Conservation (phyloP, 2,797 vertebrate species). For the Microchirus variegatus region DNA sequence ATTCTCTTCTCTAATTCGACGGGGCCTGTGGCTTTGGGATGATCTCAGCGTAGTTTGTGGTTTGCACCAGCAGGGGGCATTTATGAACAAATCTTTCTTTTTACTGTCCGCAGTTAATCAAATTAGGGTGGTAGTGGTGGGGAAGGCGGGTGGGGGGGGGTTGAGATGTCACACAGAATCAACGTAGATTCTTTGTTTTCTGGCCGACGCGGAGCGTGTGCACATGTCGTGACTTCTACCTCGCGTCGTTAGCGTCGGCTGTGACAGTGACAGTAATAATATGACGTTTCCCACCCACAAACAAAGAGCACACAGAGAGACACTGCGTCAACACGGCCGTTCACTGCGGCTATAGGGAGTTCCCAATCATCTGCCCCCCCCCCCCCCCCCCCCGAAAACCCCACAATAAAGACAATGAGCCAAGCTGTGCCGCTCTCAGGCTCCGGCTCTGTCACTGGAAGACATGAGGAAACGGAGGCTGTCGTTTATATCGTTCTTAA, state of each 20-base stretch:
- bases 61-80: conserved; percentile 32
- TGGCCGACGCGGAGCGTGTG: conserved; percentile 21
- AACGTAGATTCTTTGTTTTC: conserved; percentile 52
- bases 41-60: conserved; percentile 27
- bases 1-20: conserved; percentile 32
- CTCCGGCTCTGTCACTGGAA: conserved; percentile 31
- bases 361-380: conserved; percentile 66
- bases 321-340: conserved; percentile 65
- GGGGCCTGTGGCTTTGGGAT: conserved; percentile 14
- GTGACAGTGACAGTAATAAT: conserved; percentile 74
- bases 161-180: conserved; percentile 51
- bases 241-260: conserved; percentile 58
- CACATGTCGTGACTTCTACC: conserved; percentile 65
- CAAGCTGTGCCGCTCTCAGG: conserved; percentile 21
- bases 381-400: no score
- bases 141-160: no score
- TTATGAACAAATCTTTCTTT: conserved; percentile 30
- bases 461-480: conserved; percentile 14
- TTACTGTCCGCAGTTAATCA: conserved; percentile 42
- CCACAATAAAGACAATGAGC: conserved; percentile 54
- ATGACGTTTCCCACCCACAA: conserved; percentile 76
- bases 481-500: conserved; percentile 21
- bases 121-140: no score
- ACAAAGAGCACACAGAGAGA: conserved; percentile 67
- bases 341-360: conserved; percentile 55